Percentiles rank a stretch among this genome's conserved stretches.
Evolutionary conservation across 2,888 invertebrate species (phyloP).

Genomic region (Lasioglossum malachurum): DNA sequence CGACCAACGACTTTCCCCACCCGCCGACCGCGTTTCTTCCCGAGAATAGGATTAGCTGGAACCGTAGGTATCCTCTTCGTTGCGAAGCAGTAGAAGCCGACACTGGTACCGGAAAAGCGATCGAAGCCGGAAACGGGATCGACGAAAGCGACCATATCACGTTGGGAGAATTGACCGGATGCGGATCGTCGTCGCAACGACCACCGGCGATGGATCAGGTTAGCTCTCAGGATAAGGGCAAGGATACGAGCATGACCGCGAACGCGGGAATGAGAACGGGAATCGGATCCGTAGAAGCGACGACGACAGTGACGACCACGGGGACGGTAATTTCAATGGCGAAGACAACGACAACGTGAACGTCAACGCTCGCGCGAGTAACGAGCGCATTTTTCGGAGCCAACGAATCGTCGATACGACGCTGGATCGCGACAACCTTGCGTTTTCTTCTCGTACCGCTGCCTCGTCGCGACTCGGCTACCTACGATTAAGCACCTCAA

Average conservation of each 20-base stretch:
- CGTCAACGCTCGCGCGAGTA: background rate
- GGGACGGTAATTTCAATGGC: background rate
- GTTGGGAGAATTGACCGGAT: background rate
- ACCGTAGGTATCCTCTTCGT: background rate
- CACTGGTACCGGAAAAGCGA: background rate
- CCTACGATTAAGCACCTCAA: constrained; percentile 75
- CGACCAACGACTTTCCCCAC: background rate
- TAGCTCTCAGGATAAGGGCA: background rate
- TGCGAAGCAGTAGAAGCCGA: background rate
- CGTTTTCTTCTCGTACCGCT: constrained; percentile 58
- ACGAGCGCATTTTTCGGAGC: constrained; percentile 43
- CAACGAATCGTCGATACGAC: constrained; percentile 19
- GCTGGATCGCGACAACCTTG: constrained; percentile 50
- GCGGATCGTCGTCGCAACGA: background rate
- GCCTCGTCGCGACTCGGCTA: constrained; percentile 61
- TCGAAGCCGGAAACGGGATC: background rate
- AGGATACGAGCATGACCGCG: background rate
- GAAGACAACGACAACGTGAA: background rate
- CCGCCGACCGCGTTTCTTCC: background rate
- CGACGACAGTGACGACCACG: background rate
- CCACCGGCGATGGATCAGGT: background rate
- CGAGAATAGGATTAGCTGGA: background rate
- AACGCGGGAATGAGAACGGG: background rate
- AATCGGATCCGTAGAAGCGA: background rate
- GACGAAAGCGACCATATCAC: background rate